A percentile compares a stretch with the other conserved stretches of the same genome.
Conservation (phyloP, 1,140 invertebrate genomes). For the Neocloeon triangulifer region DNA sequence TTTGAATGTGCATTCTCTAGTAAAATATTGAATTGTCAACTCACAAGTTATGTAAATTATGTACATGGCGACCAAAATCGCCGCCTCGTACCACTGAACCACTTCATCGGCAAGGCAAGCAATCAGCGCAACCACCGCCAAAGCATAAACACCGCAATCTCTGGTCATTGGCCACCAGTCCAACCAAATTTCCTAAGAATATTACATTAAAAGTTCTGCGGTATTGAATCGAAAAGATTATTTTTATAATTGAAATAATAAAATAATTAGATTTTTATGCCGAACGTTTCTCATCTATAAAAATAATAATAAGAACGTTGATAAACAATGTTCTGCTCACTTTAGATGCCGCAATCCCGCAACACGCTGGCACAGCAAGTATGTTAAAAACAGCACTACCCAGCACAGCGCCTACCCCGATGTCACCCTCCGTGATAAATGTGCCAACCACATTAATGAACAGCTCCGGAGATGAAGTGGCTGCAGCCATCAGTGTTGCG, state of each 20-base stretch:
- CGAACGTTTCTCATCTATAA: no score
- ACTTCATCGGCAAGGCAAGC: constrained; percentile 30
- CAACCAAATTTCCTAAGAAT: constrained; percentile 18
- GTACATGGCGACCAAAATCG: constrained; percentile 26
- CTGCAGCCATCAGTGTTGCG: constrained; percentile 38
- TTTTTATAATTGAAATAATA: no score
- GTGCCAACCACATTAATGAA: constrained; percentile 28
- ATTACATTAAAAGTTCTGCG: background rate
- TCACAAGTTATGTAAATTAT: constrained; percentile 27
- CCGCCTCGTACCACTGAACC: constrained; percentile 36
- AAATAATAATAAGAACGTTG: no score
- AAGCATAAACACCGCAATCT: constrained; percentile 35
- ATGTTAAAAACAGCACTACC: constrained; percentile 48
- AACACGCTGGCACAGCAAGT: constrained; percentile 38
- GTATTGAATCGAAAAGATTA: background rate
- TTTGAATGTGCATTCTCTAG: constrained; percentile 1
- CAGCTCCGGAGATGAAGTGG: constrained; percentile 35
- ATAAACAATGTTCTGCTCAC: no score
- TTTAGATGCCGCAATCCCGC: constrained; percentile 31
- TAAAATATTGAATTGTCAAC: constrained; percentile 6
- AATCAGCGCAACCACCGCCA: constrained; percentile 36
- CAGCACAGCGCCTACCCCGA: constrained; percentile 39
- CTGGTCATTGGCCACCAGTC: constrained; percentile 42
- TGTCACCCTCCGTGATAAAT: constrained; percentile 31
- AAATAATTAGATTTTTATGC: no score